These are phyloP conservation scores for Petrosia ficiformis DNA, from an alignment of 37 sponge, comb jelly and placozoan genomes.

Conservation along the genomic window DNA sequence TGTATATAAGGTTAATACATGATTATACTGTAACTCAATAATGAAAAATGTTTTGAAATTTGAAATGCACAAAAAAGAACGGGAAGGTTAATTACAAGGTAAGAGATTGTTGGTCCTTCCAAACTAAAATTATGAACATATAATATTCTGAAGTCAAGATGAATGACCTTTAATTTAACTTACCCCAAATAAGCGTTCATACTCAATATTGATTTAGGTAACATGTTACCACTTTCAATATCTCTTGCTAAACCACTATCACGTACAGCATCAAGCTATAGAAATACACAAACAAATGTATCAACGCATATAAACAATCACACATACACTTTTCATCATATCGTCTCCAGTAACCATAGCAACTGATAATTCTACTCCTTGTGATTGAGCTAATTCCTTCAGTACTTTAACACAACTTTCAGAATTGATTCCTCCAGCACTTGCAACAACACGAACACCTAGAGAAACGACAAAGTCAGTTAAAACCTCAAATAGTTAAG, in stretches of 20 bases:
- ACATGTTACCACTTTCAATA: slow-evolving; percentile 6
- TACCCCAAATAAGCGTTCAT: slow-evolving; percentile 94
- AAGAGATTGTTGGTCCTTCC: too few species aligned
- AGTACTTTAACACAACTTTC: slow-evolving; percentile 66
- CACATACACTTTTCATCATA: slow-evolving; percentile 52
- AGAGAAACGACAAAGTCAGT: not conserved
- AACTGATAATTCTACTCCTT: slow-evolving; percentile 79
- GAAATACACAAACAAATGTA: not conserved
- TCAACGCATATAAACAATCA: not conserved
- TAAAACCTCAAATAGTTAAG: not conserved
- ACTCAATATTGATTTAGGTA: slow-evolving; percentile 62
- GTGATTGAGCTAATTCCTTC: slow-evolving; percentile 33
- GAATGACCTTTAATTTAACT: too few species aligned
- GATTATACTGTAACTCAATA: too few species aligned
- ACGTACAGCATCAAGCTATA: slow-evolving; percentile 22
- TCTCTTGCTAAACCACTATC: slow-evolving; percentile 18
- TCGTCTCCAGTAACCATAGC: slow-evolving; percentile 92
- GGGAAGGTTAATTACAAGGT: too few species aligned
- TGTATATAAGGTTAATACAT: too few species aligned
- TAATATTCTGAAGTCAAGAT: too few species aligned
- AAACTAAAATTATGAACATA: too few species aligned
- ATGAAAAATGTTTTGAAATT: too few species aligned
- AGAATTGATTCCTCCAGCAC: slow-evolving; percentile 96
- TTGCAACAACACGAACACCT: slow-evolving; percentile 86
- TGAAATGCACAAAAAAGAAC: too few species aligned